Evolutionary conservation across 1,140 invertebrate species (phyloP), one percentile per base, ranked within the genome.

Genomic region (Bathynomus jamesi): DNA sequence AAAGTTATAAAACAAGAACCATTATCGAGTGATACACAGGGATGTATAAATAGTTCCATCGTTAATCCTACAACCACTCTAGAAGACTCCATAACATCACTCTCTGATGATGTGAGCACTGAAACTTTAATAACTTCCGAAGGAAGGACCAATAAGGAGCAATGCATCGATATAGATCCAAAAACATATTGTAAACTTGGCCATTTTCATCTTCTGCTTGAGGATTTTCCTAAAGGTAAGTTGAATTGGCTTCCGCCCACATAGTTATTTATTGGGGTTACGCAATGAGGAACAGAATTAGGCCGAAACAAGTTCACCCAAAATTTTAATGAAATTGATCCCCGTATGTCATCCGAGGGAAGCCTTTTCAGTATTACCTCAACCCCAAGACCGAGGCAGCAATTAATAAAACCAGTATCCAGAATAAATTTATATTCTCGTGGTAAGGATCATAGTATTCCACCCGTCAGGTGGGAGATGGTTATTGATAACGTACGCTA

Each of bases 181-280:
- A 92, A 92, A 81, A 93, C 93, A 11, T 96, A 92, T 81, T 95
- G 93, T 79, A 95, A 95, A 84, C 83, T 98, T 28, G 95, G 95
- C 1, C 94, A 98, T 85, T 93, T 96, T 80, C 92, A 96, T 84
- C 85, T 97, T 5, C 83, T 97, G 0, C 83, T 96, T 4, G 92
- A 94, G 84, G 91, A 96, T 81, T 95, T 92, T 84, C 85, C 87
- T 28, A 95, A 96, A 90, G 92, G 92, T 94, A 85, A 76, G 72
- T 60, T 21, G 11, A 13, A 28, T 3, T 53, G 21, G 21, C 40
- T 66, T 66, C 13, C 2, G 13, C 28, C 17, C 29, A 63, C 17
- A 40, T 8, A 63, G 11, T 29, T 64, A 64, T 64, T 27, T 64
- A 29, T 64, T 11, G 46, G 11, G 21, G 46, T 53, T 53, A 53